These are phyloP conservation scores for Abramis brama DNA, from an alignment of 2,113 vertebrate species.

Conservation along the genomic window DNA sequence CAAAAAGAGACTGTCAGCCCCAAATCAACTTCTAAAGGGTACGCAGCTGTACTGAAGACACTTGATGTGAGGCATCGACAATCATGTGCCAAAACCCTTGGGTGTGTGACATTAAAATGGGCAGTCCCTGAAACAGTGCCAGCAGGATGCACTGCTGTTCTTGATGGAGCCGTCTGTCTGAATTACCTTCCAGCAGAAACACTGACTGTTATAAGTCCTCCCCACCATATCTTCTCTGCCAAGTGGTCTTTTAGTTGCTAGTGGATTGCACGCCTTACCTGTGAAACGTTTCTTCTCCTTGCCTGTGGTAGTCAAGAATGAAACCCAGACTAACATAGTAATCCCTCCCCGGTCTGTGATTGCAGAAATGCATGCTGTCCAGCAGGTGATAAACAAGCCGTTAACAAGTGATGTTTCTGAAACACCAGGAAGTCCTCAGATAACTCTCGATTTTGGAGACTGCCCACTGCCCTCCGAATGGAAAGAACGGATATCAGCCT, in stretches of 20 bases:
- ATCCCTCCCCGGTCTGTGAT: neutral
- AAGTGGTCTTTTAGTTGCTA: no score
- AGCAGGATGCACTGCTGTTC: conserved; percentile 7
- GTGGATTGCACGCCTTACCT: no score
- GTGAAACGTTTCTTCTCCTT: no score
- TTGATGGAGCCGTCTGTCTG: no score
- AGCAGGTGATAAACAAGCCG: neutral
- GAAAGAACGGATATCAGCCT: neutral
- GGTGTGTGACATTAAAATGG: neutral
- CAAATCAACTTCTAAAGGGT: neutral
- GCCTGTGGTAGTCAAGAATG: no score
- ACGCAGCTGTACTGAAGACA: neutral
- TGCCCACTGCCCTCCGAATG: neutral
- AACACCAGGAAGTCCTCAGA: neutral
- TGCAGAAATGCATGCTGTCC: neutral
- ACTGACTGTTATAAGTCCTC: neutral
- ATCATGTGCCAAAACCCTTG: neutral
- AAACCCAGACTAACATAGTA: neutral
- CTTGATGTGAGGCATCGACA: neutral
- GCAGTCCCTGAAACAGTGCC: neutral
- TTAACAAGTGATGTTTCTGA: neutral
- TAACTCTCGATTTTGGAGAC: neutral
- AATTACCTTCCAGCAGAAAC: neutral
- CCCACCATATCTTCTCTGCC: neutral
- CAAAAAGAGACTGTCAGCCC: neutral